A percentile compares a stretch with the other conserved stretches of the same genome.
Conservation (phyloP, 2,888 invertebrate species). For the Geotrupes spiniger region DNA sequence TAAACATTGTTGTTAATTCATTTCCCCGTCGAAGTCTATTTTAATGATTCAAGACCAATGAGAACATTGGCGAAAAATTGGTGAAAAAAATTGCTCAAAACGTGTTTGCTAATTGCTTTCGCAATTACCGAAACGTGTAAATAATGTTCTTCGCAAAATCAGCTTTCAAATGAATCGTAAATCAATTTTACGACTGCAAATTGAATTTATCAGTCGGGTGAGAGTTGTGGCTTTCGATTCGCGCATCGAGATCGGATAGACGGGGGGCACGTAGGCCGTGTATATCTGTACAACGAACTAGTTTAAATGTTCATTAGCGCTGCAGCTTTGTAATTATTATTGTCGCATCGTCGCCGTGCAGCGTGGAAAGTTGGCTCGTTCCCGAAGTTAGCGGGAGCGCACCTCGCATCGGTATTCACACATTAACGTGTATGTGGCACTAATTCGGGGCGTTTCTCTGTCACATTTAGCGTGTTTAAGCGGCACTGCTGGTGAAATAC, state of each 20-base stretch:
- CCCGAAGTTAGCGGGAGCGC: conserved; percentile 22
- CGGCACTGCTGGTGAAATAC: conserved; percentile 23
- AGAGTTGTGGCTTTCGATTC: too few relatives aligned
- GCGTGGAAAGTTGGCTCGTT: conserved; percentile 17
- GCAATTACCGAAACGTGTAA: too few relatives aligned
- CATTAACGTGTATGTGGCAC: conserved; percentile 23
- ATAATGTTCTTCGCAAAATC: too few relatives aligned
- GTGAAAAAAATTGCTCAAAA: too few relatives aligned
- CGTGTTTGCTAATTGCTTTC: too few relatives aligned
- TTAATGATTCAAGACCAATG: too few relatives aligned
- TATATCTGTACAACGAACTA: conserved; percentile 2
- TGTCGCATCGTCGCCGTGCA: conserved; percentile 20
- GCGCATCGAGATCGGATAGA: neutral
- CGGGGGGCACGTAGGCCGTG: neutral
- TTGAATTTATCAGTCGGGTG: too few relatives aligned
- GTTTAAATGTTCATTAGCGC: conserved; percentile 22
- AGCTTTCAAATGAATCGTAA: too few relatives aligned
- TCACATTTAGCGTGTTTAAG: conserved; percentile 25
- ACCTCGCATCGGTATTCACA: conserved; percentile 38
- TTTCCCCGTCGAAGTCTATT: too few relatives aligned
- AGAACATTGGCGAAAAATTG: too few relatives aligned
- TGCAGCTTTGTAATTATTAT: conserved; percentile 19
- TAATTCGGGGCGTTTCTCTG: conserved; percentile 24
- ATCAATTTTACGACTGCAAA: too few relatives aligned
- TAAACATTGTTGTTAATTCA: too few relatives aligned